These are phyloP conservation scores for Mormyrus iriodes DNA, from an alignment of 2,113 vertebrate genomes.

Conservation along the genomic window DNA sequence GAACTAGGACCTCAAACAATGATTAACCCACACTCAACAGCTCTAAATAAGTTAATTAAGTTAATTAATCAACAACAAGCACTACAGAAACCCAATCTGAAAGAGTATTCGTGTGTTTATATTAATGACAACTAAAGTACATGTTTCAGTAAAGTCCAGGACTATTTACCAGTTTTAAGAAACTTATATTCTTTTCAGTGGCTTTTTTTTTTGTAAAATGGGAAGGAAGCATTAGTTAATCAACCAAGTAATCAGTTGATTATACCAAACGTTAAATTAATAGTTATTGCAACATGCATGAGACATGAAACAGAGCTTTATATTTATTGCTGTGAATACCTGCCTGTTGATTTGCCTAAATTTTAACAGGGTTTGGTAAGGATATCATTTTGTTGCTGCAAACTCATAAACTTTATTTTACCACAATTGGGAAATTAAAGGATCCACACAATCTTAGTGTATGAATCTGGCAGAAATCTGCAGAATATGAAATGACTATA, in stretches of 20 bases:
- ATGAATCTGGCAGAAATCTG: not conserved
- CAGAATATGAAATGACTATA: not conserved
- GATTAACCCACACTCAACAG: not conserved
- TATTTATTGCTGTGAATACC: not conserved
- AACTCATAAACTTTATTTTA: not conserved
- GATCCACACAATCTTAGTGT: not conserved
- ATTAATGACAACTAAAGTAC: not conserved
- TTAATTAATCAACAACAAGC: not conserved
- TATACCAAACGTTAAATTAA: not conserved
- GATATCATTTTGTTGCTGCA: not conserved
- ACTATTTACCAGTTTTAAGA: not conserved
- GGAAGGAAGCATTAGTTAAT: not conserved
- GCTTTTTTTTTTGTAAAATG: not conserved
- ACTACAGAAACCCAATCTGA: not conserved
- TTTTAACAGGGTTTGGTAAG: not conserved
- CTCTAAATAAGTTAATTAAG: not conserved
- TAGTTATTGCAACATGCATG: not conserved
- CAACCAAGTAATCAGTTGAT: not conserved
- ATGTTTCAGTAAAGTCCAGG: not conserved
- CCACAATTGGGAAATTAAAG: not conserved
- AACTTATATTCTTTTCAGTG: not conserved
- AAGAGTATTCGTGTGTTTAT: not conserved
- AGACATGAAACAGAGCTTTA: not conserved
- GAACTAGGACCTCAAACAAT: not conserved
- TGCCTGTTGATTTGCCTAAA: not conserved